These are phyloP conservation scores for Drosophila bipectinata DNA, from an alignment of 1,140 invertebrate genomes.

Conservation along the genomic window DNA sequence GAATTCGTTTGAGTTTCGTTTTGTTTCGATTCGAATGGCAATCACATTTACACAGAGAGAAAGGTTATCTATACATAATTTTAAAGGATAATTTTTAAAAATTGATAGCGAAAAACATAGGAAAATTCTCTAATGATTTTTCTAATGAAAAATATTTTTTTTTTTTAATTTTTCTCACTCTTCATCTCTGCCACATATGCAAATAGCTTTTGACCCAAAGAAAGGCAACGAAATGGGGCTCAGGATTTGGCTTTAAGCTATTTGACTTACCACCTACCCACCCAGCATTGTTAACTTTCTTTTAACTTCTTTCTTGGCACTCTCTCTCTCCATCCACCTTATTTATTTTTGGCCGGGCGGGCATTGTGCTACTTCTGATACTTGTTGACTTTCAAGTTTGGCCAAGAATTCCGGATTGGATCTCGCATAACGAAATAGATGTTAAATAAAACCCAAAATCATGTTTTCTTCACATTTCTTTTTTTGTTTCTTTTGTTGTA, in stretches of 20 bases:
- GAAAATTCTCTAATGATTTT: neutral
- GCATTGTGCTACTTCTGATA: conserved; percentile 62
- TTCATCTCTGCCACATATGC: conserved; percentile 52
- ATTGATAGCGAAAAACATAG: too few relatives aligned
- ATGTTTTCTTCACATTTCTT: conserved; percentile 1
- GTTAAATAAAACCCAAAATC: conserved; percentile 72
- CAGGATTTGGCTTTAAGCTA: conserved; percentile 64
- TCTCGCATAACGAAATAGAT: conserved; percentile 63
- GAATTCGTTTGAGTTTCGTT: conserved; percentile 69
- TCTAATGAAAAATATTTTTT: neutral
- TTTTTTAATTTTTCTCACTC: neutral
- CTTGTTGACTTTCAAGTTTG: conserved; percentile 70
- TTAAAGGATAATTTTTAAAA: too few relatives aligned
- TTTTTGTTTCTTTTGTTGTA: conserved; percentile 66
- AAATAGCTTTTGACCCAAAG: conserved; percentile 52
- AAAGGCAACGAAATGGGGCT: conserved; percentile 1
- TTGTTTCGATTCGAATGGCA: conserved; percentile 17
- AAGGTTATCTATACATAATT: neutral
- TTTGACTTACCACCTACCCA: conserved; percentile 43
- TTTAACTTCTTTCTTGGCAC: conserved; percentile 76
- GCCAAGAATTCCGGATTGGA: conserved; percentile 39
- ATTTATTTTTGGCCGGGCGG: conserved; percentile 73
- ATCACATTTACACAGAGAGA: conserved; percentile 4
- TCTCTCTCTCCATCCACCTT: conserved; percentile 34
- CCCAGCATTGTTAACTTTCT: conserved; percentile 69